phyloP scores from a whole-genome alignment of 2,113 vertebrate genomes.

The Platichthys stellatus region DNA sequence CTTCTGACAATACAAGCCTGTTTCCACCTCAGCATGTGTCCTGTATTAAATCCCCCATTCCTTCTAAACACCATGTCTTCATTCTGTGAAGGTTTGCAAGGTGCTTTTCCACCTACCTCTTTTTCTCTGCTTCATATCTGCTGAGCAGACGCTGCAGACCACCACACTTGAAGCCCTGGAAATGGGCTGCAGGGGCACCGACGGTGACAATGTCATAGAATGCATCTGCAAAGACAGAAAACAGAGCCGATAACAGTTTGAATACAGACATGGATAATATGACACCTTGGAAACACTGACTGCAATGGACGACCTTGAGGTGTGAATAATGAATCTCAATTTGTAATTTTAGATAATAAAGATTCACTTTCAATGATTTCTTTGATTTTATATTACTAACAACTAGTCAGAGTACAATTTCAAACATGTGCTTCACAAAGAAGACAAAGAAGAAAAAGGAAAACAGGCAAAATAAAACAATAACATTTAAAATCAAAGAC shows the following conservation, averaged over 20 bases:
- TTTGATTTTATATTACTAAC: too few species aligned
- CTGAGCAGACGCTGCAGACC: constrained; percentile 92
- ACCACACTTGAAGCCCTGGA: constrained; percentile 96
- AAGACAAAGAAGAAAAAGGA: too few species aligned
- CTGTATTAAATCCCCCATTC: constrained; percentile 27
- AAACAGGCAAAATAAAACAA: too few species aligned
- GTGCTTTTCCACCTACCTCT: constrained; percentile 86
- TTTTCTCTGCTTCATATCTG: constrained; percentile 93
- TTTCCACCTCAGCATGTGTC: constrained; percentile 31
- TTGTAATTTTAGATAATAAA: too few species aligned
- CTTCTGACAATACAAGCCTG: constrained; percentile 40
- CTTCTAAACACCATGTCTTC: constrained; percentile 1
- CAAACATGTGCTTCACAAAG: too few species aligned
- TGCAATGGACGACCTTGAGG: background rate
- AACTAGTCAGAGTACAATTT: too few species aligned
- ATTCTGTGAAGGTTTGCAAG: background rate
- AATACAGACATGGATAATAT: background rate
- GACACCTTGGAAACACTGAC: background rate
- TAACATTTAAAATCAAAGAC: too few species aligned
- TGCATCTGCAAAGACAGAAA: constrained; percentile 83
- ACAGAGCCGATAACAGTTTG: background rate
- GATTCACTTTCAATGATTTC: too few species aligned
- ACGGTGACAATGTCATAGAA: constrained; percentile 95
- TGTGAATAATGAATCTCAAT: too few species aligned
- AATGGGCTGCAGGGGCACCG: constrained; percentile 95